Evolutionary conservation across 2,797 vertebrate species (phyloP), one percentile per base, ranked within the genome.

Genomic region (Galaxias olidus): DNA sequence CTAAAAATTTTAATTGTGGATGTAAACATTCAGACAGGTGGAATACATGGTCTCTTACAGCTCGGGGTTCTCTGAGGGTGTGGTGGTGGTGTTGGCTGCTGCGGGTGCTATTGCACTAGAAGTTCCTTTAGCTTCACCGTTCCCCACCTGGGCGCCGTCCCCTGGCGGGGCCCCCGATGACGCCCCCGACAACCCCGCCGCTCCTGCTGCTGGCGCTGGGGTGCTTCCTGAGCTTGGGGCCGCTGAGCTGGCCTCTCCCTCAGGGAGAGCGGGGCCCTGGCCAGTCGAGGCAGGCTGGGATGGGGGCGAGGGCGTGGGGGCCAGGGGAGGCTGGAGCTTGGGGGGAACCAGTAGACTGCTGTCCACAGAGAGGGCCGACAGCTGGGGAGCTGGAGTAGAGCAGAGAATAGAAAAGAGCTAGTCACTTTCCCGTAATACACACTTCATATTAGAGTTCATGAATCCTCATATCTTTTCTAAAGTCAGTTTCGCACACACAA

Each of bases 291-390:
- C 43, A 71, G 85, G 11, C 70, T 73, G 66, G 80, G 72, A 47
- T 65, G 92, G 17, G 30, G 30, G 30, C 81, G 71, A 17, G 46
- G 89, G 58, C 4, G 85, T 47, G 45, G 75, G 59, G 60, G 81
- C 79, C 14, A 53, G 18, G 10, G 81, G 78, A n/a, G 87, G 75
- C 76, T 93, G 95, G 76, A 88, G 87, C 84, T 95, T 98, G 1
- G 95, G 94, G 20, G 96, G 95, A 59, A 93, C 78, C 80, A 99
- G 72, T 0, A 99, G 92, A 87, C 91, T 95, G 90, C 90, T 93
- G 80, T 99, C 97, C 57, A 98, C 83, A 78, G 93, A 88, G 76
- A 98, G 89, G 41, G 88, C 89, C 66, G 97, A 95, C 66, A 99
- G 81, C 85, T 97, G 96, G 78, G 96, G 95, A 88, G 94, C 97